These are phyloP conservation scores for Oncorhynchus tshawytscha DNA, from an alignment of 2,113 vertebrate species.

Conservation along the genomic window DNA sequence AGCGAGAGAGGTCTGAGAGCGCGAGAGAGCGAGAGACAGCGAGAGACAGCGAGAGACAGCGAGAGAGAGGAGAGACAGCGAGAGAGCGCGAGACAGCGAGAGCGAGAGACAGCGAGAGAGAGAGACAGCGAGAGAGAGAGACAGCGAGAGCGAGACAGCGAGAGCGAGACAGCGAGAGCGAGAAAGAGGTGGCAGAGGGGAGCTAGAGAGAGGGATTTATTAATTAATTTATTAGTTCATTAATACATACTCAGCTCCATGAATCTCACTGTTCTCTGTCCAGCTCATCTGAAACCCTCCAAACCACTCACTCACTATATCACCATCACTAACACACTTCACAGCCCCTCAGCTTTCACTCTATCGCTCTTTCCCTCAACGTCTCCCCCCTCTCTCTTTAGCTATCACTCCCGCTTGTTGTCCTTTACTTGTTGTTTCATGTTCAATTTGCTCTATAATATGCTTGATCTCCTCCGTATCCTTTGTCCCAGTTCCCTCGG, in stretches of 20 bases:
- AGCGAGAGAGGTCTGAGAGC: too few species aligned
- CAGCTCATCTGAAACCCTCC: not conserved
- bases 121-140: not conserved
- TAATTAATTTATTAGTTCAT: not conserved
- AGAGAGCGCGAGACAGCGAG: too few species aligned
- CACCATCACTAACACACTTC: not conserved
- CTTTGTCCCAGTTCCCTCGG: not conserved
- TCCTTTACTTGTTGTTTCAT: too few species aligned
- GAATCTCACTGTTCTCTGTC: not conserved
- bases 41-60: too few species aligned
- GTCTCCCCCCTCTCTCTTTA: not conserved
- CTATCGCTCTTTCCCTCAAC: not conserved
- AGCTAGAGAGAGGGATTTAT: not conserved
- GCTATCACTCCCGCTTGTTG: not conserved
- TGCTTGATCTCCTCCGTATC: not conserved
- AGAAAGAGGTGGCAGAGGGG: not conserved
- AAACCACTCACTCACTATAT: not conserved
- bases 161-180: too few species aligned
- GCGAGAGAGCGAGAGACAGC: too few species aligned
- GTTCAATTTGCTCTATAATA: too few species aligned
- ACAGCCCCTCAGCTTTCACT: conserved; percentile 1
- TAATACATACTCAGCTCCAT: not conserved
- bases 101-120: not conserved
- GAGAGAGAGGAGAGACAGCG: too few species aligned
- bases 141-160: not conserved